A percentile compares a stretch with the other conserved stretches of the same genome.
phyloP scores from a whole-genome alignment of 2,888 invertebrate genomes.

The Diarsia rubi region DNA sequence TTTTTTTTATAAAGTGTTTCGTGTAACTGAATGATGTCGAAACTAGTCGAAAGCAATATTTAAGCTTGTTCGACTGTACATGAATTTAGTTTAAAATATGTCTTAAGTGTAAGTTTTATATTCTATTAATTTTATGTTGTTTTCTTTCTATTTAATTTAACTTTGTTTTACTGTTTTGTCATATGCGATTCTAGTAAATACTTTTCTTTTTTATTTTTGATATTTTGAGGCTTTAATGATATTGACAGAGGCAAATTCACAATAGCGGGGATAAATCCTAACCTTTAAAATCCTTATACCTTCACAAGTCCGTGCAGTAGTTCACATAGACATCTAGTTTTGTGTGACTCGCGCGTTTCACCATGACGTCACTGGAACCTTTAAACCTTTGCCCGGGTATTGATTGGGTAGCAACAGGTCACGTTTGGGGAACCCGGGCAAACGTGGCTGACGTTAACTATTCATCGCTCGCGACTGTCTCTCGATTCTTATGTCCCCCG shows the following conservation, averaged over 20 bases:
- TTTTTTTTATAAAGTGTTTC: too few relatives aligned
- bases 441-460: conserved; percentile 26
- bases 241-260: not conserved
- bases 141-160: too few relatives aligned
- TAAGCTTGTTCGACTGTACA: too few relatives aligned
- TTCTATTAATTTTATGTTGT: too few relatives aligned
- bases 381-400: conserved; percentile 17
- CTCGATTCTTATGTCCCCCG: not conserved
- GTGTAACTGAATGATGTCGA: too few relatives aligned
- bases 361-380: conserved; percentile 1
- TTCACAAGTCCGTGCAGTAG: not conserved
- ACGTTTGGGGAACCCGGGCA: conserved; percentile 25
- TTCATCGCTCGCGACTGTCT: not conserved
- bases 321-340: not conserved
- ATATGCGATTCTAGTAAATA: too few relatives aligned
- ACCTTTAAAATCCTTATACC: not conserved
- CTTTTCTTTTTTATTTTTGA: too few relatives aligned
- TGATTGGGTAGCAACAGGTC: conserved; percentile 55
- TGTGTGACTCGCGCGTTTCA: not conserved
- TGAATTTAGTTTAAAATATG: too few relatives aligned
- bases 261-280: not conserved
- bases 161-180: too few relatives aligned
- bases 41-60: too few relatives aligned
- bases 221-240: not conserved
- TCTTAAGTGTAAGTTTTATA: too few relatives aligned